Evolutionary conservation across 2,113 vertebrate genomes (phyloP).

Genomic region (Ciconia stormi): DNA sequence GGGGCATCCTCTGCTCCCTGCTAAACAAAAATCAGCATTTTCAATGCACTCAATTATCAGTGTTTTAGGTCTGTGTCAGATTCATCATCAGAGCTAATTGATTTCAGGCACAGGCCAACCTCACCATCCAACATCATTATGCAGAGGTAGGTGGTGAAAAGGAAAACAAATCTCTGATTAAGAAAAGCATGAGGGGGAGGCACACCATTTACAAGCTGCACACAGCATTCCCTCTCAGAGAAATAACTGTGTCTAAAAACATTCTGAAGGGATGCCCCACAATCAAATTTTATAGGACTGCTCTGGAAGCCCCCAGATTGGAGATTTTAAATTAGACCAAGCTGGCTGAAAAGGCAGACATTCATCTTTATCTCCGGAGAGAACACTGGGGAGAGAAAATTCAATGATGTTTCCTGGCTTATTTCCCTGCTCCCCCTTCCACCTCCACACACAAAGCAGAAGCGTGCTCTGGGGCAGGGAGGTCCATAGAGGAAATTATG

Average conservation of each 20-base stretch:
- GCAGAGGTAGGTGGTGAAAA: slow-evolving; percentile 16
- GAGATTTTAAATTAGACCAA: neutral
- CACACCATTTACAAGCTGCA: neutral
- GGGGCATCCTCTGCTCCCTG: neutral
- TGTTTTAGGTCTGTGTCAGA: slow-evolving; percentile 21
- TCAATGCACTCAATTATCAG: slow-evolving; percentile 12
- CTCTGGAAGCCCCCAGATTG: neutral
- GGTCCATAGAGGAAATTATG: neutral
- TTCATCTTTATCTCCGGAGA: neutral
- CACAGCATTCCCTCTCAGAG: neutral
- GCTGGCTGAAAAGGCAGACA: neutral
- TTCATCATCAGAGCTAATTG: slow-evolving; percentile 15
- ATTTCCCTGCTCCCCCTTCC: neutral
- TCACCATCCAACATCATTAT: slow-evolving; percentile 30
- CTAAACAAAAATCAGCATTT: slow-evolving; percentile 23
- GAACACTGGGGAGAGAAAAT: neutral
- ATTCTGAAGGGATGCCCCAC: neutral
- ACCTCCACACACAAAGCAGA: neutral
- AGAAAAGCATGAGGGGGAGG: neutral
- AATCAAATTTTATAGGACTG: neutral
- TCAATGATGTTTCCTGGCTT: neutral
- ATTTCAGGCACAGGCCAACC: slow-evolving; percentile 46
- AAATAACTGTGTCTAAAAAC: neutral
- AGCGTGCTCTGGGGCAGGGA: neutral
- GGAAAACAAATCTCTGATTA: slow-evolving; percentile 49